Evolutionary conservation across 1,140 invertebrate species (phyloP), one percentile per base, ranked within the genome.

Genomic region (Maconellicoccus hirsutus): DNA sequence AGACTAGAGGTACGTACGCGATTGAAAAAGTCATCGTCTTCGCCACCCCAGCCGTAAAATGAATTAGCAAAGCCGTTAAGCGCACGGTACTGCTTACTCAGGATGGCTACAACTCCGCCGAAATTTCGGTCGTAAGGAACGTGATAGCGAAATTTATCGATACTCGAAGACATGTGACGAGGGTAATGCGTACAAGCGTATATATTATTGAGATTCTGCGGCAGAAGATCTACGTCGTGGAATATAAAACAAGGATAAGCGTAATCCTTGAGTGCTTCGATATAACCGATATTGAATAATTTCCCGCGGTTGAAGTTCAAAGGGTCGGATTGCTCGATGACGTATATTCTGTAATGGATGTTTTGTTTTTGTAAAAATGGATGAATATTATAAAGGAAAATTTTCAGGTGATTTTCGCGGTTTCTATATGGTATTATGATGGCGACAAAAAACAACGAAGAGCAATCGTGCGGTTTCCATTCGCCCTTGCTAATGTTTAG

Each of bases 221-320:
- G 96, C 71, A 98, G 83, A 21, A 98, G 80, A 82, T 98, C 95
- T 59, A 98, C 91, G 78, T 98, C 95, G 80, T 98, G 95, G 76
- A 98, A 90, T 70, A 98, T 88, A 66, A 96, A 86, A 77, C 96
- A 98, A 25, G 92, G 86, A 79, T 87, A 93, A 63, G 82, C 79
- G 71, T 83, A 84, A 33, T 86, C 84, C 74, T 82, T 83, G 27
- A 82, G 78, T 0, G 92, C 91, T 76, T 93, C 87, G 3, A 83
- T 79, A 74, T 92, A 94, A 0, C 94, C 96, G 73, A 95, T 87
- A 78, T 98, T 98, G 76, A 98, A 89, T 8, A 98, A 83, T 78
- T 94, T 93, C 0, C 91, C 96, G 76, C 94, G 85, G 82, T 98
- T 98, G 77, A 98, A 98, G 14, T 90, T 88, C 63, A 82, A 80